Percentiles rank a stretch among this genome's conserved stretches.
Conservation (phyloP, 2,113 vertebrate genomes). For the Verasper variegatus region DNA sequence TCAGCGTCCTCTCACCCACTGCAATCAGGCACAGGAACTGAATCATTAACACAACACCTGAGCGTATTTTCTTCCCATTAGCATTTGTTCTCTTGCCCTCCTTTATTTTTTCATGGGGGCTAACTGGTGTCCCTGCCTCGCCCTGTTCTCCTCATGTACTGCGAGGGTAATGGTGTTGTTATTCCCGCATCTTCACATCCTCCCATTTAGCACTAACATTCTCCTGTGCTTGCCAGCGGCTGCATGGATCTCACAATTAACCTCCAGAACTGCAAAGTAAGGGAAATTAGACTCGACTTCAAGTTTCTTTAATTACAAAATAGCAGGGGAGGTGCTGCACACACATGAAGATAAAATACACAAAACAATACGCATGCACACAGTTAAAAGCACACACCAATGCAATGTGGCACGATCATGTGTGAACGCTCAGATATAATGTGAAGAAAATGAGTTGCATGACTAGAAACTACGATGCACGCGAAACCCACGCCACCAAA, state of each 20-base stretch:
- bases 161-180: conserved; percentile 57
- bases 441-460: neutral
- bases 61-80: conserved; percentile 29
- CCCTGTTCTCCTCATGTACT: conserved; percentile 34
- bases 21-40: conserved; percentile 18
- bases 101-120: conserved; percentile 57
- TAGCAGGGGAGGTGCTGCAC: conserved; percentile 45
- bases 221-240: conserved; percentile 61
- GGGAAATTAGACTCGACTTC: conserved; percentile 67
- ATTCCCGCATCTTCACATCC: conserved; percentile 55
- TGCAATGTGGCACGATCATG: neutral
- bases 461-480: neutral
- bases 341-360: conserved; percentile 22
- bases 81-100: conserved; percentile 39
- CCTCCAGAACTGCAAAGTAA: conserved; percentile 71
- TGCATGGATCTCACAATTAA: conserved; percentile 69
- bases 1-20: neutral
- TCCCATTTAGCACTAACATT: conserved; percentile 57
- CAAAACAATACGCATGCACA: neutral
- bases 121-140: conserved; percentile 35
- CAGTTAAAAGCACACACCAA: too few relatives aligned
- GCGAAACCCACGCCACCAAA: neutral
- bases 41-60: conserved; percentile 26
- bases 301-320: conserved; percentile 73
- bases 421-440: neutral